Percentiles rank a stretch among this genome's conserved stretches.
phyloP scores from a whole-genome alignment of 2,113 vertebrate species.

The Petaurus breviceps region DNA sequence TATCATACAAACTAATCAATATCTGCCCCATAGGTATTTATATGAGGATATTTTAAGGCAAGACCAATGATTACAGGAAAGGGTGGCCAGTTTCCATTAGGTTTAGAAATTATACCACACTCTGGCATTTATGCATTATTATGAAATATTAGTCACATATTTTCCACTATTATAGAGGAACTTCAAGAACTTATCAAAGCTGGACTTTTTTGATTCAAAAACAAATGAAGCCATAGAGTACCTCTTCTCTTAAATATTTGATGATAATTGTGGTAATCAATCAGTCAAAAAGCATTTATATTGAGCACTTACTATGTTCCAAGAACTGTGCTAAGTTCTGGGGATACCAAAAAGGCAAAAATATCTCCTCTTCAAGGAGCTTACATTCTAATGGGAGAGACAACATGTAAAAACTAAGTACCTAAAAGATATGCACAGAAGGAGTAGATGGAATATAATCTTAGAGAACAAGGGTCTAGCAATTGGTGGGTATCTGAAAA shows the following conservation, averaged over 20 bases:
- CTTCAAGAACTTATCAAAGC: neutral
- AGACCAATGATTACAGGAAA: conserved; percentile 16
- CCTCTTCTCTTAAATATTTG: neutral
- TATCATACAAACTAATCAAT: neutral
- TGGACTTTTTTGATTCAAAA: neutral
- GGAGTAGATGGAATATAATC: neutral
- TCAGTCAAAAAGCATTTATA: neutral
- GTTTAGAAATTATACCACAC: conserved; percentile 33
- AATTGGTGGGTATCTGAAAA: neutral
- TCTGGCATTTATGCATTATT: neutral
- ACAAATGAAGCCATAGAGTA: neutral
- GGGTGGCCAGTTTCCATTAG: neutral
- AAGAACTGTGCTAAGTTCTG: neutral
- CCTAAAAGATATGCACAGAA: neutral
- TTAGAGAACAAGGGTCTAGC: neutral
- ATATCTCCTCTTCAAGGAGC: neutral
- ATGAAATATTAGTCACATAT: neutral
- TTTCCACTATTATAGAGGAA: neutral
- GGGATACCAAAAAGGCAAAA: neutral
- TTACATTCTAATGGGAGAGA: neutral
- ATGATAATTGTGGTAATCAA: neutral
- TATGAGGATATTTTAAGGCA: conserved; percentile 21
- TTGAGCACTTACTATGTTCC: neutral
- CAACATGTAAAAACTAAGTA: neutral
- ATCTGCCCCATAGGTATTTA: neutral